phyloP scores from a whole-genome alignment of 1,140 invertebrate species.

The Tetramorium alpestre region DNA sequence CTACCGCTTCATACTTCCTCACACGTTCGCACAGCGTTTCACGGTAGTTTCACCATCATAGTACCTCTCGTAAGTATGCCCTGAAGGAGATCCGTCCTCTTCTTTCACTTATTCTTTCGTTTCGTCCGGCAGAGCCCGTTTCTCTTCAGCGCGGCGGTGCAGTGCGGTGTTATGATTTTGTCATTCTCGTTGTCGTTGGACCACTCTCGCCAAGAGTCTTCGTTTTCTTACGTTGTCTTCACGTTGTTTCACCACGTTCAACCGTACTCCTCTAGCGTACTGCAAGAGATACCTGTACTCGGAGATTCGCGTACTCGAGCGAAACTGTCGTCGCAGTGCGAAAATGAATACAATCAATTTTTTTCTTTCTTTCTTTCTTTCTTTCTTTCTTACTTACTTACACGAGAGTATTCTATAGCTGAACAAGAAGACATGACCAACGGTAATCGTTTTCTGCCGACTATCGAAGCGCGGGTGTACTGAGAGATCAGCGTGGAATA shows the following conservation, averaged over 20 bases:
- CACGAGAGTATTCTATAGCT: not conserved
- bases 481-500: conserved; percentile 66
- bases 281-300: not conserved
- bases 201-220: too few species aligned
- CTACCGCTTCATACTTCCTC: not conserved
- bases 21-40: conserved; percentile 1
- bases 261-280: not conserved
- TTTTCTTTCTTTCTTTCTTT: not conserved
- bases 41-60: too few species aligned
- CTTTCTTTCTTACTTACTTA: not conserved
- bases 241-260: not conserved
- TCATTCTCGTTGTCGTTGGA: not conserved
- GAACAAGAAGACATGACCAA: conserved; percentile 10
- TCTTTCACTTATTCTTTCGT: not conserved
- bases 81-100: not conserved
- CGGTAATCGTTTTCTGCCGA: conserved; percentile 43
- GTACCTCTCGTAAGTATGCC: conserved; percentile 25
- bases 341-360: not conserved
- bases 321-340: not conserved
- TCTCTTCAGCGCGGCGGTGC: not conserved
- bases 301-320: not conserved
- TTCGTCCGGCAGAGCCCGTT: not conserved
- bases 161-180: not conserved
- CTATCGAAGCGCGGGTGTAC: conserved; percentile 66
- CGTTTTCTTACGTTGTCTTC: not conserved